phyloP scores from a whole-genome alignment of 2,113 vertebrate genomes.

The Hoplias malabaricus region DNA sequence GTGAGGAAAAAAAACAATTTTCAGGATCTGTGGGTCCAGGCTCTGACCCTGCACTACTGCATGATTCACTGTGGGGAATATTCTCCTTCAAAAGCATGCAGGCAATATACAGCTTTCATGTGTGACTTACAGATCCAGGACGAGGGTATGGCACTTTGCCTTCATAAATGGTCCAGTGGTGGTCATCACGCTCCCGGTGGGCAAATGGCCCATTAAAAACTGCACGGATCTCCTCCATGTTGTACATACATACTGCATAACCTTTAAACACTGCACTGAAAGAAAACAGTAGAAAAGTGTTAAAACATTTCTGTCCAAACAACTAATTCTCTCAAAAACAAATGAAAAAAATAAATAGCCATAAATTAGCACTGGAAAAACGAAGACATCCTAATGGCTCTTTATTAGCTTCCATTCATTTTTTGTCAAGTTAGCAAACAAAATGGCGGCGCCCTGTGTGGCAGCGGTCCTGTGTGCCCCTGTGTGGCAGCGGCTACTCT shows the following conservation, averaged over 20 bases:
- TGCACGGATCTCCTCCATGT: slow-evolving; percentile 90
- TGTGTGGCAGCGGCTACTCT: no score
- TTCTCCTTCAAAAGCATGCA: not conserved
- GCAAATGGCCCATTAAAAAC: slow-evolving; percentile 95
- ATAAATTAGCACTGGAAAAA: no score
- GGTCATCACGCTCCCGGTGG: slow-evolving; percentile 87
- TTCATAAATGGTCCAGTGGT: slow-evolving; percentile 92
- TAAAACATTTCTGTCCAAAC: no score
- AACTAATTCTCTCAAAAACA: not conserved
- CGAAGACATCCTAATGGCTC: no score
- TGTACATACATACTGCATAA: slow-evolving; percentile 92
- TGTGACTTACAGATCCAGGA: slow-evolving; percentile 89
- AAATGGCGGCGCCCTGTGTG: no score
- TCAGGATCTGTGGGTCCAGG: not conserved
- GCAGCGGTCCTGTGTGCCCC: no score
- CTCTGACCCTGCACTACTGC: not conserved
- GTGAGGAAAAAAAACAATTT: not conserved
- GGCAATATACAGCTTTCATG: not conserved
- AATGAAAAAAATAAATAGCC: not conserved
- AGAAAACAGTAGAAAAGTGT: not conserved
- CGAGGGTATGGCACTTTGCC: slow-evolving; percentile 93
- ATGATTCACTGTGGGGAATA: not conserved
- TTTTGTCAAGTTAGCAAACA: no score
- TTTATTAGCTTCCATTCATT: no score
- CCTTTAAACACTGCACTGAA: slow-evolving; percentile 86